Conservation (phyloP, 2,888 invertebrate species). For the Sesia apiformis region DNA sequence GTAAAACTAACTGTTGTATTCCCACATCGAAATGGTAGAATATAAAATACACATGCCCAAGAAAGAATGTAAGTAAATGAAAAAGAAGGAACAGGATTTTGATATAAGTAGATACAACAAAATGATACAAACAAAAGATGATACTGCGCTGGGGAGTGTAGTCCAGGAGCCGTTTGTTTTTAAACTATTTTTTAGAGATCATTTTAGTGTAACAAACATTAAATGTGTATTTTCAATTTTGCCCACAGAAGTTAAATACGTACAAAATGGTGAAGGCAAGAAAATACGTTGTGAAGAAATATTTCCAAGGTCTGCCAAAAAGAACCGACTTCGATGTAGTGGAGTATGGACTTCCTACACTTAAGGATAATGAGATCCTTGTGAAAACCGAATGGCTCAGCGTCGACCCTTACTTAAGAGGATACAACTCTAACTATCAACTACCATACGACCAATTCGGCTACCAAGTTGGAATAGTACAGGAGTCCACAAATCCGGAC, state of each 20-base stretch:
- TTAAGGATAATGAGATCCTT: slow-evolving; percentile 71
- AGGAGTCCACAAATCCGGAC: slow-evolving; percentile 70
- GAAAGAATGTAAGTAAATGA: no score
- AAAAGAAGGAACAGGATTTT: no score
- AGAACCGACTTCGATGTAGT: slow-evolving; percentile 72
- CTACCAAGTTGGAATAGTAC: slow-evolving; percentile 33
- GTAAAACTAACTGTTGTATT: no score
- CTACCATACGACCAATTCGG: slow-evolving; percentile 12
- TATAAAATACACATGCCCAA: no score
- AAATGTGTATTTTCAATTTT: neutral
- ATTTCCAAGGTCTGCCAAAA: slow-evolving; percentile 75
- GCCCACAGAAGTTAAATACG: neutral
- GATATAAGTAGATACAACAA: no score
- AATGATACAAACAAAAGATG: no score
- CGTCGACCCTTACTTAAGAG: slow-evolving; percentile 37
- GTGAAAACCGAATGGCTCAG: slow-evolving; percentile 35
- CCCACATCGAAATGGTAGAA: no score
- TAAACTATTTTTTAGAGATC: no score
- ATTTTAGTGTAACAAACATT: no score
- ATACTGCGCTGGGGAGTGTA: no score
- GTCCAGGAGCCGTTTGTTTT: no score
- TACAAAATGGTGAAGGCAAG: slow-evolving; percentile 62
- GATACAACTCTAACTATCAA: slow-evolving; percentile 42
- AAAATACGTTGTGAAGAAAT: slow-evolving; percentile 70
- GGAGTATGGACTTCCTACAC: slow-evolving; percentile 73